Evolutionary conservation across 1,140 invertebrate species (phyloP), one percentile per base, ranked within the genome.

Genomic region (Formica selysi): DNA sequence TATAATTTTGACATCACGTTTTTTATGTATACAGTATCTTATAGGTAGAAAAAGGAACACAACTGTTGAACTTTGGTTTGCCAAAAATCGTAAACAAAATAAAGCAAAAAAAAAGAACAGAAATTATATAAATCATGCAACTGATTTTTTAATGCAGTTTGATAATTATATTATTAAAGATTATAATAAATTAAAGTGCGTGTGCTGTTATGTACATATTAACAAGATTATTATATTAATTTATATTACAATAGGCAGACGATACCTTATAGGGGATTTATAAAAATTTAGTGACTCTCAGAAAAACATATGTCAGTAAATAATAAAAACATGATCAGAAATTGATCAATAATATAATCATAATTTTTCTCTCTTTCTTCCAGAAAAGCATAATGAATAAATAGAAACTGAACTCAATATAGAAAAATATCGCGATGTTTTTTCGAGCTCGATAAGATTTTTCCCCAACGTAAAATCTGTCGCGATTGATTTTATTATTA

Each of bases 151-250:
- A 16, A 41, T 38, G 7, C 26, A 59, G 16, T 61, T 3, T 1
- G 32, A n/a, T 44, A 41, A 41, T 64, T 64, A 32, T 32, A 38
- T 64, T 26, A 32, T 11, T 7, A 51, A 3, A 29, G 32, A 3
- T 32, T 44, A 0, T 29, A 3, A 64, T 11, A 44, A 44, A 76
- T 76, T 64, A 64, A 22, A 61, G 41, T 4, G 1, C 41, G 6
- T 10, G 5, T 26, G 10, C 32, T 61, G 5, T 41, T 38, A 19
- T 59, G 16, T 51, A 51, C 6, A 19, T 61, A 41, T 61, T 36
- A 61, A 61, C 61, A 26, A 62, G 8, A 54, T 61, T 76, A 76
- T 76, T 62, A 64, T n/a, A 29, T 64, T 62, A 76, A 44, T 59
- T 8, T 76, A 10, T 59, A 26, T 6, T 22, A 22, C 26, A 38